Evolutionary conservation across 2,797 vertebrate species (phyloP), one percentile per base, ranked within the genome.

Genomic region (Linurgus olivaceus): DNA sequence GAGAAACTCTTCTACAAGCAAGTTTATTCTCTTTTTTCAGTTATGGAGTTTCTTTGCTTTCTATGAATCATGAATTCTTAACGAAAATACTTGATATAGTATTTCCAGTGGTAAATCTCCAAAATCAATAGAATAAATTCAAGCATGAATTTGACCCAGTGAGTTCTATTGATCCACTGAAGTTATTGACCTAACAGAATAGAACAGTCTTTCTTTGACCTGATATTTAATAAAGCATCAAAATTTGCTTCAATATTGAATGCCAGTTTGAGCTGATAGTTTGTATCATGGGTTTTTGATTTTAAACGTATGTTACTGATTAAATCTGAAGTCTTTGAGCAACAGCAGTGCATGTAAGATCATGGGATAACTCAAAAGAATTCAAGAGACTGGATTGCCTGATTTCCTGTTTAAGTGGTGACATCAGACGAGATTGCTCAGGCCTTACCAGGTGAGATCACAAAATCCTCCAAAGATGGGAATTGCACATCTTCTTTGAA

Each of bases 51-150:
- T 92, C 61, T 86, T 90, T 28, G 25, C 19, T 71, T 19, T 31
- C 11, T 45, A 15, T 74, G 26, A 90, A 59, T 12, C 9, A 65
- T 71, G n/a, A 67, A 68, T 35, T 51, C 19, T 57, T 35, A 61
- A 37, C 84, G 50, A 91, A 90, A 83, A 77, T 28, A 54, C 15
- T 35, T 78, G 24, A 88, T 7, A 11, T 18, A 66, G 25, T 31
- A 63, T 83, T 93, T 86, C 61, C 51, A 62, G 33, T 55, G 68
- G 40, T 67, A 88, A 66, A 83, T 62, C 37, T 76, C 44, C 28
- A 71, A 76, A 94, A 94, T 90, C 76, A 68, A 74, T 81, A 76
- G 17, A 74, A 80, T 68, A 86, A 80, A 28, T 86, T 83, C 38
- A 88, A 50, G 35, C 38, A 44, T 54, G 58, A 84, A 51, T 92